These are phyloP conservation scores for Maccullochella peelii DNA, from an alignment of 2,113 vertebrate genomes.

Conservation along the genomic window DNA sequence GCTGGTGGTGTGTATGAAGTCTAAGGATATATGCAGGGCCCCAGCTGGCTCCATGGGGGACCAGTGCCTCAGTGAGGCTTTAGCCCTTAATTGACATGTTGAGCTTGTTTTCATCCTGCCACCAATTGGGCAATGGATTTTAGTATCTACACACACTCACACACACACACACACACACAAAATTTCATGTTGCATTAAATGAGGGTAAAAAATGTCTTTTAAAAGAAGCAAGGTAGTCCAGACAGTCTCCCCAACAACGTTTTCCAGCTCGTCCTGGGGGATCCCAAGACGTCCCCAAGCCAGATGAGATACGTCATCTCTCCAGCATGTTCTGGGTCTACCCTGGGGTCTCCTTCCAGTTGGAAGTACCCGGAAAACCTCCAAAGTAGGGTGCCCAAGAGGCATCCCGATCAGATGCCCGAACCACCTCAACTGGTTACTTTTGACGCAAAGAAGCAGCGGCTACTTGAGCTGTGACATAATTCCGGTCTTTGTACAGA, in stretches of 20 bases:
- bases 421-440: background rate
- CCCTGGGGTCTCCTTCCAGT: background rate
- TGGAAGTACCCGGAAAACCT: background rate
- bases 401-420: background rate
- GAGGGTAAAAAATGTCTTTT: background rate
- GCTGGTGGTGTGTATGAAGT: constrained; percentile 36
- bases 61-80: constrained; percentile 1
- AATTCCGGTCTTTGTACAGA: no score
- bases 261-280: background rate
- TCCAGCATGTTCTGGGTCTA: background rate
- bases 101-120: constrained; percentile 1
- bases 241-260: background rate
- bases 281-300: background rate
- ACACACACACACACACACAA: background rate
- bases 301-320: background rate
- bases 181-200: background rate
- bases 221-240: background rate
- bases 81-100: constrained; percentile 19
- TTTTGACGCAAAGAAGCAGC: no score
- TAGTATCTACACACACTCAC: background rate
- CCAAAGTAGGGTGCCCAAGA: background rate
- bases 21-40: constrained; percentile 20
- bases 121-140: background rate
- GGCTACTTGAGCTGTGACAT: no score
- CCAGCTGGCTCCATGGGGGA: constrained; percentile 34